phyloP scores from a whole-genome alignment of 2,797 vertebrate genomes.

The Fundulus diaphanus region DNA sequence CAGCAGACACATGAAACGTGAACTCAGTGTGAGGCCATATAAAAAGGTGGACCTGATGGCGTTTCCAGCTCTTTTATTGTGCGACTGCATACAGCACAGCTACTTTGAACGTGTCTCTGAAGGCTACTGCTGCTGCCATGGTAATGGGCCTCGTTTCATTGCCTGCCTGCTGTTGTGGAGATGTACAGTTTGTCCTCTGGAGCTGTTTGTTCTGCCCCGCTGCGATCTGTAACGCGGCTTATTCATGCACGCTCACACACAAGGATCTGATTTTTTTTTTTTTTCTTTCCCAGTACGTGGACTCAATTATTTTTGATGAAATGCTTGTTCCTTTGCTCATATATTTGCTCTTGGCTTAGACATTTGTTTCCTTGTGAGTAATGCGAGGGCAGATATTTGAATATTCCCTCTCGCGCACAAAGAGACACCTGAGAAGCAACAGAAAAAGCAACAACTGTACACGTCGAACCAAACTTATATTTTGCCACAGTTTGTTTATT shows the following conservation, averaged over 20 bases:
- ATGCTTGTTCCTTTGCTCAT: conserved; percentile 11
- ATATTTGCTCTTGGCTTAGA: conserved; percentile 11
- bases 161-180: conserved; percentile 20
- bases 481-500: conserved; percentile 11
- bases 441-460: neutral
- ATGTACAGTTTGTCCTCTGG: conserved; percentile 1
- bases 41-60: neutral
- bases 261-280: conserved; percentile 11
- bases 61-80: neutral
- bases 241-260: conserved; percentile 25
- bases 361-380: conserved; percentile 14
- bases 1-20: neutral
- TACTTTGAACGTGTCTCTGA: conserved; percentile 10
- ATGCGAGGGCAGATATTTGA: conserved; percentile 12
- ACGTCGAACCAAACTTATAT: neutral
- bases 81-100: conserved; percentile 3
- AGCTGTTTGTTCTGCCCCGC: conserved; percentile 10
- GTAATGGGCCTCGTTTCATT: conserved; percentile 29
- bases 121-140: conserved; percentile 36
- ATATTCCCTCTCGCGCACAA: conserved; percentile 14
- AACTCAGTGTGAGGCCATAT: neutral
- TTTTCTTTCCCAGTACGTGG: neutral
- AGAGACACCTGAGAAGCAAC: neutral
- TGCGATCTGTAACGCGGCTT: conserved; percentile 22
- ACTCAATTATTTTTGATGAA: conserved; percentile 12